A percentile compares a stretch with the other conserved stretches of the same genome.
phyloP scores from a whole-genome alignment of 2,113 vertebrate genomes.

The Oenanthe melanoleuca region DNA sequence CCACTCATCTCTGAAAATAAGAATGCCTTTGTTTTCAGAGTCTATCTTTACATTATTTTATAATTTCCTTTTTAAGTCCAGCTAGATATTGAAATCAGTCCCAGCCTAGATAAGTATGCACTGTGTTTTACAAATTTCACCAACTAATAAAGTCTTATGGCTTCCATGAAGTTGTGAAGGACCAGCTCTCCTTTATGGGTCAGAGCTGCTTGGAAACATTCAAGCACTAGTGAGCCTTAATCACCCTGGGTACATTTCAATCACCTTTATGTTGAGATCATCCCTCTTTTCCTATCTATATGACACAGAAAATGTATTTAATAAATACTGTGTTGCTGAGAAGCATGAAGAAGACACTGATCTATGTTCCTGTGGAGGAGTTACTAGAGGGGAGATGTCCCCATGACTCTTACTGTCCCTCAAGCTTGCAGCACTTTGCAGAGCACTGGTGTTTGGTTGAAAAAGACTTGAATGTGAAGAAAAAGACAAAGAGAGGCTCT shows the following conservation, averaged over 20 bases:
- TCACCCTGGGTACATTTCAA: conserved; percentile 23
- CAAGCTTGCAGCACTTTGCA: neutral
- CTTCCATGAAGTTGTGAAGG: neutral
- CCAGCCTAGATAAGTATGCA: neutral
- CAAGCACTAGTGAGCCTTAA: conserved; percentile 44
- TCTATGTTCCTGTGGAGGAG: neutral
- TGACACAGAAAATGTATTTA: conserved; percentile 14
- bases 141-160: neutral
- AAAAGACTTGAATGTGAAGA: neutral
- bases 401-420: neutral
- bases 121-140: neutral
- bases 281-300: conserved; percentile 1
- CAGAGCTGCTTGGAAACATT: conserved; percentile 37
- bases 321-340: neutral
- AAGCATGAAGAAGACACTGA: neutral
- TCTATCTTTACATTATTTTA: neutral
- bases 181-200: conserved; percentile 35
- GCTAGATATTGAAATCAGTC: neutral
- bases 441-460: neutral
- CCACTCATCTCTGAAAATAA: neutral
- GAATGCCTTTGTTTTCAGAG: neutral
- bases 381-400: neutral
- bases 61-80: neutral
- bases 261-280: conserved; percentile 5
- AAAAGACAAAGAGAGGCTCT: neutral